Conservation (phyloP, 2,113 vertebrate genomes). For the Pluvialis apricaria region DNA sequence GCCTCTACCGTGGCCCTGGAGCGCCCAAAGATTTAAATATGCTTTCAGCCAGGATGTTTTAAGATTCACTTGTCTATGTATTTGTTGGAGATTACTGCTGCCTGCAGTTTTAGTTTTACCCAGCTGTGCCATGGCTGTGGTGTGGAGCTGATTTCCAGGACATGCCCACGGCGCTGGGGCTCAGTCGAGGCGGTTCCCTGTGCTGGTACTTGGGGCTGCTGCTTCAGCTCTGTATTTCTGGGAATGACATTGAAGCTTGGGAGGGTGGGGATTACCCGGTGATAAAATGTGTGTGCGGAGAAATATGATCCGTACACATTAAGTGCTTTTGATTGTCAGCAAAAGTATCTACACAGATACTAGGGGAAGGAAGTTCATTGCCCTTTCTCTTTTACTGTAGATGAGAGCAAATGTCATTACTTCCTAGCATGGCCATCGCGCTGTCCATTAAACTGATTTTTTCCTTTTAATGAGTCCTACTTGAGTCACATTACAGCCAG, state of each 20-base stretch:
- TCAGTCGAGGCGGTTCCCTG: rapidly evolving
- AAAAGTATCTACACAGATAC: background rate
- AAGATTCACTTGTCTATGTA: rapidly evolving
- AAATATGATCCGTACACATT: background rate
- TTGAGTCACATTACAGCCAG: background rate
- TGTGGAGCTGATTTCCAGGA: background rate
- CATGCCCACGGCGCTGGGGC: rapidly evolving
- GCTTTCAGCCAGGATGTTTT: background rate
- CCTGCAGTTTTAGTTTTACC: background rate
- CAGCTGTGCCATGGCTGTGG: rapidly evolving
- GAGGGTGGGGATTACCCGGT: background rate
- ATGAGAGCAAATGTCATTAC: background rate
- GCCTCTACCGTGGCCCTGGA: background rate
- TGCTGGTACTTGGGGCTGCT: background rate
- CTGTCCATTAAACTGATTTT: background rate
- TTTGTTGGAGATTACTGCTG: background rate
- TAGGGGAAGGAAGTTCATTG: background rate
- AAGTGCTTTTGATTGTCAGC: slow-evolving; percentile 41
- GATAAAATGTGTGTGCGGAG: background rate
- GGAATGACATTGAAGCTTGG: background rate
- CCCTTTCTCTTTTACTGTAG: background rate
- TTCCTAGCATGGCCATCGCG: background rate
- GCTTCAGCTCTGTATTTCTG: background rate
- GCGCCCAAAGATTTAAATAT: background rate
- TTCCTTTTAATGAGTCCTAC: background rate